These are phyloP conservation scores for Amphiura filiformis DNA, from an alignment of 35 echinoderm and acorn worm species.

Conservation along the genomic window DNA sequence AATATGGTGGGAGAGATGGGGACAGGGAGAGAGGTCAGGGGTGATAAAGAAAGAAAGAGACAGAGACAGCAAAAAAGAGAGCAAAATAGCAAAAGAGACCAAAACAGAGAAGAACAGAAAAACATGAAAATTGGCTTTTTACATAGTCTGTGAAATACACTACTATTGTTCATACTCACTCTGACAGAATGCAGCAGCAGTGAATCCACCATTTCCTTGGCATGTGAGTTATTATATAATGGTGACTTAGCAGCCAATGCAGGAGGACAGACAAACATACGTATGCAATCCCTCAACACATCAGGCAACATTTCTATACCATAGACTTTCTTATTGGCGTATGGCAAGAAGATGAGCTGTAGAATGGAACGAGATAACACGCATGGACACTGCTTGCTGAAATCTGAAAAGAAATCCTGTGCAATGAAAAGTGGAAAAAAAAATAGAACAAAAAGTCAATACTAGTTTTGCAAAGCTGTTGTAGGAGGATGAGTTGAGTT, in stretches of 20 bases:
- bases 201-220: slow-evolving; percentile 82
- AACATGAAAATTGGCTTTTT: too few species aligned
- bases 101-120: too few species aligned
- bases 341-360: slow-evolving; percentile 78
- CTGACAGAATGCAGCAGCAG: slow-evolving; percentile 70
- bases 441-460: neutral
- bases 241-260: slow-evolving; percentile 47
- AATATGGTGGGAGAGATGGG: too few species aligned
- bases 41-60: too few species aligned
- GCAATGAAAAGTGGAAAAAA: neutral
- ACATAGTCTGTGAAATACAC: too few species aligned
- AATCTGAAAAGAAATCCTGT: slow-evolving; percentile 85
- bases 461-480: too few species aligned
- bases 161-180: slow-evolving; percentile 65
- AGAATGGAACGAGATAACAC: slow-evolving; percentile 78
- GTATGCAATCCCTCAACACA: slow-evolving; percentile 57
- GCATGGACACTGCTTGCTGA: slow-evolving; percentile 72
- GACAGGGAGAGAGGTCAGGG: too few species aligned
- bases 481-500: too few species aligned
- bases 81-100: too few species aligned
- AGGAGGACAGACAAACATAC: slow-evolving; percentile 47
- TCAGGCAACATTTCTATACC: slow-evolving; percentile 81
- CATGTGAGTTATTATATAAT: slow-evolving; percentile 84
- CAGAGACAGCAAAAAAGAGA: too few species aligned
- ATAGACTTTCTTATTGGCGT: slow-evolving; percentile 85